Base-by-base conservation (phyloP, 2,113 vertebrate species). In the Microcebus jonahi region DNA sequence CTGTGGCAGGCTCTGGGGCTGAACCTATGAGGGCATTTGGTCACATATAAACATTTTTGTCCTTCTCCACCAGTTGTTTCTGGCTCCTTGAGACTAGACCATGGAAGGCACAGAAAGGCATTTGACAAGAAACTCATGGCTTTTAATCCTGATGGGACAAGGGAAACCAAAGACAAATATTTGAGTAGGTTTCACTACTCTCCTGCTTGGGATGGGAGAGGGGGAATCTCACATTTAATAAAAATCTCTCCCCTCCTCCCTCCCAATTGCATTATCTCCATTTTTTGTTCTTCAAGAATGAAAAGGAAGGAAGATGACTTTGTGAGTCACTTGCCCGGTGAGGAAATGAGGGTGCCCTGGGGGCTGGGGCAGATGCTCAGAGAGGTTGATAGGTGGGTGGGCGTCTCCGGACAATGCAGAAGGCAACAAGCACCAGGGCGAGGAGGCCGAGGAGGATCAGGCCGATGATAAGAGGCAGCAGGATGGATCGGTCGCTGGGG, bases 381-480 rank as follows among this genome's bases (percentile, higher is more conserved):
- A 99, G 98, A 15, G 99, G 91, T 98, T 99, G 99, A 98, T 99
- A 99, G 3, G 99, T 97, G 0, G 97, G 61, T 4, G 95, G 83
- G 4, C 91, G 97, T 85, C 98, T 98, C 63, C 99, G 98, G 76
- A 98, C 90, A 34, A 99, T 34, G 5, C 99, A 73, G 97, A 99
- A 99, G 53, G 96, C 98, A 17, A 99, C 29, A 10, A 99, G 67
- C 88, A 99, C 99, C 4, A 99, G 94, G 68, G 98, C 0, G 23
- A 99, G 98, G 87, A 99, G 99, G 90, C 99, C 90, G 27, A 99
- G 92, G 8, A 99, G 97, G 2, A 98, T 96, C 25, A 99, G 81
- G 2, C 99, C 99, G 13, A 99, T 98, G 1, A 98, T 98, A 5
- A 99, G 98, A 76, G 99, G 99, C 57, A 99, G 96, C 0, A 94